Conservation (phyloP, 2,113 vertebrate genomes). For the Microcebus murinus region DNA sequence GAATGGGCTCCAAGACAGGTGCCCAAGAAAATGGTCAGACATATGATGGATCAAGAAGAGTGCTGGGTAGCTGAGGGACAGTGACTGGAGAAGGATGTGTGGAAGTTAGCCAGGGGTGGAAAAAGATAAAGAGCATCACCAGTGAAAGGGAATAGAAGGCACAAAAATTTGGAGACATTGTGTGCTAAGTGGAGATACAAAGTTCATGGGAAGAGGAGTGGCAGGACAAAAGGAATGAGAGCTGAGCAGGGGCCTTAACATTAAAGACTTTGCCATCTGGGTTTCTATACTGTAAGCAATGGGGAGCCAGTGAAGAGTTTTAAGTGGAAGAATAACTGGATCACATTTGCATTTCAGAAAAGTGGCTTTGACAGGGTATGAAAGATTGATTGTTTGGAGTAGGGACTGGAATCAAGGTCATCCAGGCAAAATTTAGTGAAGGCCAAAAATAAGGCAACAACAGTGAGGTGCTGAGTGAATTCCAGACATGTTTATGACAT, state of each 20-base stretch:
- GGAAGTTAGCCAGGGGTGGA: neutral
- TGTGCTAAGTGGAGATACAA: neutral
- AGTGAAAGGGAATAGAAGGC: neutral
- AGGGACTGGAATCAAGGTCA: neutral
- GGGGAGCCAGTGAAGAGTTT: neutral
- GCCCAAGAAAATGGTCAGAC: neutral
- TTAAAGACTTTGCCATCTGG: neutral
- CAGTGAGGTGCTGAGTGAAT: neutral
- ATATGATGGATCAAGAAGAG: neutral
- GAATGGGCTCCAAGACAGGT: neutral
- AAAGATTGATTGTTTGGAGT: neutral
- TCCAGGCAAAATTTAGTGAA: neutral
- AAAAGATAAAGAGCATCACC: neutral
- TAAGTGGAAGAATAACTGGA: neutral
- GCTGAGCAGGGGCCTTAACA: neutral
- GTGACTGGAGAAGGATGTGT: neutral
- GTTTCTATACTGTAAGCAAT: neutral
- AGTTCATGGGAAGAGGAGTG: neutral
- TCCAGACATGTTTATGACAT: neutral
- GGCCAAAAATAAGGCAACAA: neutral
- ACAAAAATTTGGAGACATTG: neutral
- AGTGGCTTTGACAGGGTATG: neutral
- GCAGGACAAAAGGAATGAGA: neutral
- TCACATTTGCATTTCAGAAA: neutral
- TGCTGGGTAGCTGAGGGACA: neutral